Conservation (phyloP, 2,797 vertebrate genomes). For the Iguana delicatissima region DNA sequence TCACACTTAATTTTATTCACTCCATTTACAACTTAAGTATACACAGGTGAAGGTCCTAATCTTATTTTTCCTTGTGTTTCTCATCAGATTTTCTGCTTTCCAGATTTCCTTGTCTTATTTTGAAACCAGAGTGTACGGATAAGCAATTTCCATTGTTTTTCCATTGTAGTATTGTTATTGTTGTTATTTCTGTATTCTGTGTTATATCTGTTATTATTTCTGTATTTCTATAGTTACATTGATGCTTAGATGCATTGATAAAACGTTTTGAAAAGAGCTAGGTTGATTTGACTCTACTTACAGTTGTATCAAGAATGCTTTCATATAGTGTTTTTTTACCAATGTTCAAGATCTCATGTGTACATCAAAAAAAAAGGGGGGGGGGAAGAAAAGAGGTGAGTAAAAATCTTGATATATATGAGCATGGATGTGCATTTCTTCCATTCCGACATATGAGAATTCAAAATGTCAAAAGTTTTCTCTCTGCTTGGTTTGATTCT, state of each 20-base stretch:
- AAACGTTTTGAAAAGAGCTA: not conserved
- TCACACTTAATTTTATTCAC: not conserved
- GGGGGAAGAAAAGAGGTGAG: not conserved
- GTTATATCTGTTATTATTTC: not conserved
- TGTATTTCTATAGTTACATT: not conserved
- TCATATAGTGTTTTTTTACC: not conserved
- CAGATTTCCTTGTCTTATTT: not conserved
- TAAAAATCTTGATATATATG: not conserved
- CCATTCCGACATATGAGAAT: too few relatives aligned
- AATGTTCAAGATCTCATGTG: not conserved
- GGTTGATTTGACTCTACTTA: not conserved
- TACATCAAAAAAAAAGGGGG: not conserved
- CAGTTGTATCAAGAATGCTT: not conserved
- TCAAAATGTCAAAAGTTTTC: too few relatives aligned
- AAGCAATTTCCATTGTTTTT: not conserved
- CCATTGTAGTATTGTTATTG: not conserved
- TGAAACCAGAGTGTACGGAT: not conserved
- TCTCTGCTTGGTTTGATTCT: too few relatives aligned
- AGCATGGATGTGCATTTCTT: not conserved
- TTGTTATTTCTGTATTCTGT: not conserved
- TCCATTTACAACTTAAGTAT: not conserved
- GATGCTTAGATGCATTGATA: not conserved
- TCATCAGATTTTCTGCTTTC: not conserved
- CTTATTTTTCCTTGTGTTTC: not conserved
- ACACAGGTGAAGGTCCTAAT: not conserved